These are phyloP conservation scores for Phalera bucephala DNA, from an alignment of 2,888 invertebrate species.

Conservation along the genomic window DNA sequence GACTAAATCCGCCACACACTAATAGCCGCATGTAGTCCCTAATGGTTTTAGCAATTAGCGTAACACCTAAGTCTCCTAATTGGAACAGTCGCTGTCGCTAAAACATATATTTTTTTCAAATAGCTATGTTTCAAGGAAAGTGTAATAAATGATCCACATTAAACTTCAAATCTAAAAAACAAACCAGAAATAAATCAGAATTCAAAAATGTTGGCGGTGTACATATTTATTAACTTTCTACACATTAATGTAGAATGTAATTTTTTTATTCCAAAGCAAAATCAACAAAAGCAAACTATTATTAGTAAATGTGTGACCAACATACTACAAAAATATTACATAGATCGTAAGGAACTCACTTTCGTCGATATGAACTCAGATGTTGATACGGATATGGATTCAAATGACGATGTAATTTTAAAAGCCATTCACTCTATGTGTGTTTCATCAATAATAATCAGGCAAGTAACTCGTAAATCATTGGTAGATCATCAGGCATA, in stretches of 20 bases:
- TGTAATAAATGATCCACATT: too few species aligned
- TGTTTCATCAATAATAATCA: constrained; percentile 2
- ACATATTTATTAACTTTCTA: constrained; percentile 3
- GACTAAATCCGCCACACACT: too few species aligned
- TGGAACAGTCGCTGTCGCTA: too few species aligned
- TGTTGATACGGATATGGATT: too few species aligned
- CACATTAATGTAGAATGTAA: constrained; percentile 3
- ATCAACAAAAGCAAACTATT: constrained; percentile 1
- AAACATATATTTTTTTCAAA: too few species aligned
- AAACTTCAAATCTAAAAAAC: too few species aligned
- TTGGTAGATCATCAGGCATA: constrained; percentile 27
- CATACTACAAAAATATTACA: constrained; percentile 14
- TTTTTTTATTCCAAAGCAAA: not conserved
- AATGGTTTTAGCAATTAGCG: too few species aligned
- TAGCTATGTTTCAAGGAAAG: too few species aligned
- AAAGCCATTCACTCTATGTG: constrained; percentile 10
- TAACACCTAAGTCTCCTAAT: too few species aligned
- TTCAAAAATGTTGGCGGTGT: constrained; percentile 17
- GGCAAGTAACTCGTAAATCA: not conserved
- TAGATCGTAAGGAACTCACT: too few species aligned
- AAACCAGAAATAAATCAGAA: constrained; percentile 1
- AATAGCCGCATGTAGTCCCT: too few species aligned
- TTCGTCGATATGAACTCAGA: too few species aligned
- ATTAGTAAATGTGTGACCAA: constrained; percentile 8
- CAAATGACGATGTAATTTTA: constrained; percentile 6